Evolutionary conservation across 1,140 invertebrate species (phyloP).

Genomic region (Frieseomelitta varia): DNA sequence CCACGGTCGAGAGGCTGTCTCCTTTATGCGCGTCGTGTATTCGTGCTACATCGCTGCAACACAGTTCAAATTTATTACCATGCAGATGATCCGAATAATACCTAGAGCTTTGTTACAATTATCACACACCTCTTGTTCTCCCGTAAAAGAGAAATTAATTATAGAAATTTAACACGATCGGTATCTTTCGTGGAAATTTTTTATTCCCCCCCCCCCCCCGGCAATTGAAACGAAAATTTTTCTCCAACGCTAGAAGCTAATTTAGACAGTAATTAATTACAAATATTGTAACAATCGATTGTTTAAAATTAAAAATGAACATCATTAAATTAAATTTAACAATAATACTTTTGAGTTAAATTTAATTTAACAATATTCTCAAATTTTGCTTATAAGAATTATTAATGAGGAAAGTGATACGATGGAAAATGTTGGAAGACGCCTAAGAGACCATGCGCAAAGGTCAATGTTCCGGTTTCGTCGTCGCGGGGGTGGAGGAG

Average conservation of each 20-base stretch:
- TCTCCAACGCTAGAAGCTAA: no score
- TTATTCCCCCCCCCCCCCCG: no score
- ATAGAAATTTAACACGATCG: background rate
- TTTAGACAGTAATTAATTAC: no score
- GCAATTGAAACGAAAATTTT: background rate
- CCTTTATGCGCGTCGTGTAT: no score
- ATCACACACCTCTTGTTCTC: background rate
- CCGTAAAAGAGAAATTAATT: background rate
- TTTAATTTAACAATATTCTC: no score
- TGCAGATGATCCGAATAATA: background rate
- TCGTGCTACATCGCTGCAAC: background rate
- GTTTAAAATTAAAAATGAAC: no score
- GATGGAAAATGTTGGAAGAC: background rate
- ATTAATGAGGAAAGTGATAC: background rate
- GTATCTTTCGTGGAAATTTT: background rate
- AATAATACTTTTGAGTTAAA: no score
- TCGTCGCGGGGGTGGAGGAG: background rate
- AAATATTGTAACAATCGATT: no score
- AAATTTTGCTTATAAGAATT: no score
- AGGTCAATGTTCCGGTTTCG: slow-evolving; percentile 7
- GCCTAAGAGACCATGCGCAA: background rate
- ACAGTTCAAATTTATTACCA: background rate
- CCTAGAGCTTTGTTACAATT: background rate
- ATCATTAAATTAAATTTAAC: no score
- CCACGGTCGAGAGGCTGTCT: slow-evolving; percentile 3